Percentiles rank a stretch among this genome's conserved stretches.
Evolutionary conservation across 2,113 vertebrate genomes (phyloP).

Genomic region (Gallinago media): DNA sequence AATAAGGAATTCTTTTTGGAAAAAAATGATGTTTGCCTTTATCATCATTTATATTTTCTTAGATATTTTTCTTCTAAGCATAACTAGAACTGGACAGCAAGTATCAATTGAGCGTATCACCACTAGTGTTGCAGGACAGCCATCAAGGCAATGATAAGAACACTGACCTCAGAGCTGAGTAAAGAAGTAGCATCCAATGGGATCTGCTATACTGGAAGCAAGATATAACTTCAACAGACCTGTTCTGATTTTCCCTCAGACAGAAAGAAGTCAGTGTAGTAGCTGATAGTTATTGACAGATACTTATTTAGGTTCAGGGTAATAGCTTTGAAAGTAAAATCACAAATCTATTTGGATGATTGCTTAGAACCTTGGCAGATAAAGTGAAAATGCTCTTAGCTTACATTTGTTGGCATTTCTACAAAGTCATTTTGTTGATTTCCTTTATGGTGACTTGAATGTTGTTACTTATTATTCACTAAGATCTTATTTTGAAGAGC

Average conservation of each 20-base stretch:
- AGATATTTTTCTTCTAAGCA: background rate
- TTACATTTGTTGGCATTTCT: constrained; percentile 50
- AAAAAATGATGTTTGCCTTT: background rate
- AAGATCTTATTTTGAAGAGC: constrained; percentile 8
- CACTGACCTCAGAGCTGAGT: background rate
- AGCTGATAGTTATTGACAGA: constrained; percentile 10
- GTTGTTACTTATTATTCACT: constrained; percentile 7
- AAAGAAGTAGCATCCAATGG: background rate
- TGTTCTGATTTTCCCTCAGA: background rate
- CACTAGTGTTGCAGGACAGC: background rate
- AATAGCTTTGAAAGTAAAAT: constrained; percentile 56
- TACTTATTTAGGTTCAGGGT: constrained; percentile 18
- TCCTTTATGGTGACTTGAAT: constrained; percentile 14
- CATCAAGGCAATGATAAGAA: background rate
- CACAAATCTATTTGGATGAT: constrained; percentile 16
- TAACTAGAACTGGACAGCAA: background rate
- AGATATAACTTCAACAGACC: background rate
- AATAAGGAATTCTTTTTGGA: background rate
- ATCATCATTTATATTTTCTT: background rate
- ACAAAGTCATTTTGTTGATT: constrained; percentile 22
- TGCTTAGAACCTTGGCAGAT: constrained; percentile 28
- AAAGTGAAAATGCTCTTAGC: constrained; percentile 40
- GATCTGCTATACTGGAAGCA: background rate
- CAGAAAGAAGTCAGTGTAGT: background rate
- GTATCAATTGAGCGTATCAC: background rate